phyloP scores from a whole-genome alignment of 2,797 vertebrate genomes.

The Mormyrops boulengeri region DNA sequence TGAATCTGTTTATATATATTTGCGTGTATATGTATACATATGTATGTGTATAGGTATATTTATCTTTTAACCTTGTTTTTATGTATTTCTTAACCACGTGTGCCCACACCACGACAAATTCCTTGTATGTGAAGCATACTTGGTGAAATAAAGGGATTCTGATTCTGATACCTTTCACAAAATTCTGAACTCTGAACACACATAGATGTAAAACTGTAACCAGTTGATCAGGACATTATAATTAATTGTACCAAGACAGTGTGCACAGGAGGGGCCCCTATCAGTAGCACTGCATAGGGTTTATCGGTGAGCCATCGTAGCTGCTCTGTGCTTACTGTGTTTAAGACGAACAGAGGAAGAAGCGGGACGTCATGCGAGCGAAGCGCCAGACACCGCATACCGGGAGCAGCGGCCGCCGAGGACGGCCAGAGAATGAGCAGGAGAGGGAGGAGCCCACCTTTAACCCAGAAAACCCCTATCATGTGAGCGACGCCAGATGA shows the following conservation, averaged over 20 bases:
- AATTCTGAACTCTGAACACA: not conserved
- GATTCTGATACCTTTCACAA: not conserved
- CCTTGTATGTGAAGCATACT: no score
- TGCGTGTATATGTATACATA: no score
- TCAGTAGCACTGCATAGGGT: not conserved
- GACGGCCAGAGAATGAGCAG: slow-evolving; percentile 35
- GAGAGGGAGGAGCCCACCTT: slow-evolving; percentile 54
- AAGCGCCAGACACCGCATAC: slow-evolving; percentile 51
- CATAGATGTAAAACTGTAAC: not conserved
- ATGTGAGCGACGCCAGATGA: slow-evolving; percentile 59
- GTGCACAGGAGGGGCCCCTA: not conserved
- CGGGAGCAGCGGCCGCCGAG: not conserved
- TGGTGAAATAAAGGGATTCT: no score
- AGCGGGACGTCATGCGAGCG: slow-evolving; percentile 64
- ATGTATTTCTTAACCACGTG: no score
- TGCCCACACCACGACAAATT: no score
- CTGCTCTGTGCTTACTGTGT: not conserved
- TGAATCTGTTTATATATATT: no score
- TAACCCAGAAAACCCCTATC: slow-evolving; percentile 87
- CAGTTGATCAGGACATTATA: not conserved
- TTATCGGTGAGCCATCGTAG: not conserved
- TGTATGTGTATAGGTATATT: no score
- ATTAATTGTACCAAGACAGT: not conserved
- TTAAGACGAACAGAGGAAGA: slow-evolving; percentile 73
- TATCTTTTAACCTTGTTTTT: no score